Evolutionary conservation across 2,888 invertebrate genomes (phyloP), one percentile per base, ranked within the genome.

Genomic region (Urechis unicinctus): DNA sequence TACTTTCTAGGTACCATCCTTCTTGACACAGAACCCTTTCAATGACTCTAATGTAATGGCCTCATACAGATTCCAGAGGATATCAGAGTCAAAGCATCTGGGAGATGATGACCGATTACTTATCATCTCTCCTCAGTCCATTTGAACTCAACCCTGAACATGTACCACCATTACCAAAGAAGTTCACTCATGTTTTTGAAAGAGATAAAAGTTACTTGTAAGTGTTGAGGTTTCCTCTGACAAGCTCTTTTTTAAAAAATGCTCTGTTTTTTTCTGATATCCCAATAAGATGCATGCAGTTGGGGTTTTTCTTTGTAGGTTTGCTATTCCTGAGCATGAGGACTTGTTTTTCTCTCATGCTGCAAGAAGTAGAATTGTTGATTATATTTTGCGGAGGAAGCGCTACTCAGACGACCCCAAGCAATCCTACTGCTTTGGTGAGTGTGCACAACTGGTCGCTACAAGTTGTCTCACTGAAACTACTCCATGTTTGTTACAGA

Each of bases 171-270:
- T 84, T 86, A 68, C 84, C 85, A 54, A 88, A 89, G 66, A 83
- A 87, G 53, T 89, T 91, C 68, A 91, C 91, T 28, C 90, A 91
- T 42, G 87, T 91, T 56, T 95, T 91, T 78, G 88, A 88, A 62
- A 85, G 90, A 66, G 92, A 93, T 73, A 91, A 90, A 77, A 90
- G 92, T 79, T 94, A 93, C 79, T 82, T 95, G 88, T 91, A 79
- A 86, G 88, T 84, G 9, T 6, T 30, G n/a, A 41, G n/a, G 6
- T 25, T 46, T 21, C 48, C 9, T 26, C 48, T 26, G 26, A 26
- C 21, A 6, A 21, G 17, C 45, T 6, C 6, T 13, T 22, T 25
- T 48, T 48, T 21, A 6, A 45, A 21, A 13, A 17, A 9, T 17
- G 45, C 21, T 45, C 13, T 21, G 9, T 17, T 17, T 45, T 45